Evolutionary conservation across 1,140 invertebrate species (phyloP), one percentile per base, ranked within the genome.

Genomic region (Brachionus rubens): DNA sequence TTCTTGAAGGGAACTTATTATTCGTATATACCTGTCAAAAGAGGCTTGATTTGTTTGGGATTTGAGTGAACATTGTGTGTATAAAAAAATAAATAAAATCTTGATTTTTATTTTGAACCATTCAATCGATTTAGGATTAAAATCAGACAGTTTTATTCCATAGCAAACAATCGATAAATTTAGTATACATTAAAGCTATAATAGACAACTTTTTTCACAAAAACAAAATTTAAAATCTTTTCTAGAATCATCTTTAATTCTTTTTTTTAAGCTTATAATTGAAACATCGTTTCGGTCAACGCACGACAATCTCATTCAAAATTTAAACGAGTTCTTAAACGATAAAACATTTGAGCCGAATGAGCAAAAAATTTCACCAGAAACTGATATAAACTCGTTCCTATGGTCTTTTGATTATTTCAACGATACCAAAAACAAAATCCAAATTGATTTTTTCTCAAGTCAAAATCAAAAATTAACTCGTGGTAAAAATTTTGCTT

Each of bases 251-350:
- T 21, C 19, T 19, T 19, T 10, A 26, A 3, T 24, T 54, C 26
- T 54, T 28, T 54, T 65, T 65, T 46, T 43, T 1, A 43, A 65
- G 40, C 26, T 65, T 16, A 65, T 65, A 6, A 65, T 65, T 65
- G 59, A 65, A 14, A 43, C 59, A 26, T 41, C 59, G 12, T 65
- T 65, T 65, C 6, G 43, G 43, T 43, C 19, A 65, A 43, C 59
- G 21, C 59, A 65, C 26, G n/a, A 26, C 9, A 65, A 43, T 43
- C 43, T 65, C 19, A 65, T 65, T 12, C 28, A 65, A 21, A 65
- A 65, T 46, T 43, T 65, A 65, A 36, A 65, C 1, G 36, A 65
- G 43, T 12, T 24, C 19, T 19, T 65, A n/a, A 65, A 1, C 6
- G 40, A 65, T 43, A 19, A 46, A 46, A 14, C 43, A 14, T 46